A percentile compares a stretch with the other conserved stretches of the same genome.
Conservation (phyloP, 2,113 vertebrate genomes). For the Polypterus senegalus region DNA sequence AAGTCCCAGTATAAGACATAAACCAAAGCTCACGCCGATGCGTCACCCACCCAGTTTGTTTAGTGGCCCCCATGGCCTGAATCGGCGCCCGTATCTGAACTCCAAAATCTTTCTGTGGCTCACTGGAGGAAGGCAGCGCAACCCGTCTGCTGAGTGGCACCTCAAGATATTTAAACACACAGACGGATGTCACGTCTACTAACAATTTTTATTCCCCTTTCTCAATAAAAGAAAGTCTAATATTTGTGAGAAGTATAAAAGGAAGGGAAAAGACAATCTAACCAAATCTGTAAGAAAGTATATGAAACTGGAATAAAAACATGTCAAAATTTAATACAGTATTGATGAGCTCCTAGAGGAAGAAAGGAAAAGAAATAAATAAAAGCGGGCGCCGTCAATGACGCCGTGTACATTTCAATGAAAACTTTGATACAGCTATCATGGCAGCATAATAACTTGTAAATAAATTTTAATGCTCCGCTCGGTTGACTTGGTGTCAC, state of each 20-base stretch:
- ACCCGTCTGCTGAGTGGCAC: too few relatives aligned
- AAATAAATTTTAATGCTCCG: conserved; percentile 90
- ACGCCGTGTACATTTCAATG: conserved; percentile 54
- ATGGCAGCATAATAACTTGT: conserved; percentile 63
- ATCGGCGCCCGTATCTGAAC: too few relatives aligned
- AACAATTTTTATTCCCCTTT: too few relatives aligned
- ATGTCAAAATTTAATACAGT: conserved; percentile 45
- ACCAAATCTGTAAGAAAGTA: conserved; percentile 26
- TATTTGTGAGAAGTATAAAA: conserved; percentile 21
- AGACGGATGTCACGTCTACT: too few relatives aligned
- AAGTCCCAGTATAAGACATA: too few relatives aligned
- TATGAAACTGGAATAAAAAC: conserved; percentile 52
- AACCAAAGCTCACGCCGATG: too few relatives aligned
- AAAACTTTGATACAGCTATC: conserved; percentile 63
- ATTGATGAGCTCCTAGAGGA: conserved; percentile 60
- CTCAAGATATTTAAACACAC: too few relatives aligned
- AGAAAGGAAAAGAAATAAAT: conserved; percentile 16
- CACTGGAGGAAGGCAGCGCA: too few relatives aligned
- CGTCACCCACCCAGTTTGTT: too few relatives aligned
- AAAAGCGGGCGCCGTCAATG: conserved; percentile 4
- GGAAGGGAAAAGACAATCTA: conserved; percentile 27
- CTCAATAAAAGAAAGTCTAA: too few relatives aligned
- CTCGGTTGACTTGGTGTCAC: conserved; percentile 60
- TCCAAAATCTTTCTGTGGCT: too few relatives aligned
- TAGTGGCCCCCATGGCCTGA: too few relatives aligned